Conservation (phyloP, 2,113 vertebrate species). For the Etia nguti region DNA sequence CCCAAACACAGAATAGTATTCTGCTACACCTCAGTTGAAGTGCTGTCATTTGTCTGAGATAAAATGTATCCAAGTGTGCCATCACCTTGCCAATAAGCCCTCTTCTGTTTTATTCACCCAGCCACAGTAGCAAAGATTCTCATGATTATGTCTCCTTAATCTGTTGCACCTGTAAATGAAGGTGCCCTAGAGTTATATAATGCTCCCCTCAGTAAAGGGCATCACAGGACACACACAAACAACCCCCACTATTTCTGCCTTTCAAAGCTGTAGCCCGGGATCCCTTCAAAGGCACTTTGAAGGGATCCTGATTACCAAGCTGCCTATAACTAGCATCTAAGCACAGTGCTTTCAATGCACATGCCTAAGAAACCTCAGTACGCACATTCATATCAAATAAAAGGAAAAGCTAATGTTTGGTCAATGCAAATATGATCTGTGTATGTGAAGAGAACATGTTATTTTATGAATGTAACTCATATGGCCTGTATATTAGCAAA, state of each 20-base stretch:
- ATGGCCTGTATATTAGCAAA: background rate
- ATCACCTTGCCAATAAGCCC: background rate
- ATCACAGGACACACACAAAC: conserved; percentile 18
- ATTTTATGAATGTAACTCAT: background rate
- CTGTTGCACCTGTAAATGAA: background rate
- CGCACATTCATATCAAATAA: background rate
- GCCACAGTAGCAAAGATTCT: background rate
- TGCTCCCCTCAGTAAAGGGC: background rate
- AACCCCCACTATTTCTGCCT: background rate
- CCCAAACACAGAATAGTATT: background rate
- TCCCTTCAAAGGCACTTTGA: conserved; percentile 39
- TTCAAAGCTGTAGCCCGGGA: conserved; percentile 29
- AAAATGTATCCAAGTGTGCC: background rate
- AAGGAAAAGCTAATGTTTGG: background rate
- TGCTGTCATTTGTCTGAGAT: background rate
- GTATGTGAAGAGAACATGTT: background rate
- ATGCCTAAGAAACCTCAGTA: background rate
- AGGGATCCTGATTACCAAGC: conserved; percentile 28
- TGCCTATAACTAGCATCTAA: background rate
- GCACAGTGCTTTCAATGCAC: background rate
- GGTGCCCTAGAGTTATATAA: background rate
- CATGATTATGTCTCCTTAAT: background rate
- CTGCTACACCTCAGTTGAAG: background rate
- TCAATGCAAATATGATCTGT: background rate
- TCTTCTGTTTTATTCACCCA: background rate